Percentiles rank a stretch among this genome's conserved stretches.
Evolutionary conservation across 2,888 invertebrate genomes (phyloP).

Genomic region (Holacanthella duospinosa): DNA sequence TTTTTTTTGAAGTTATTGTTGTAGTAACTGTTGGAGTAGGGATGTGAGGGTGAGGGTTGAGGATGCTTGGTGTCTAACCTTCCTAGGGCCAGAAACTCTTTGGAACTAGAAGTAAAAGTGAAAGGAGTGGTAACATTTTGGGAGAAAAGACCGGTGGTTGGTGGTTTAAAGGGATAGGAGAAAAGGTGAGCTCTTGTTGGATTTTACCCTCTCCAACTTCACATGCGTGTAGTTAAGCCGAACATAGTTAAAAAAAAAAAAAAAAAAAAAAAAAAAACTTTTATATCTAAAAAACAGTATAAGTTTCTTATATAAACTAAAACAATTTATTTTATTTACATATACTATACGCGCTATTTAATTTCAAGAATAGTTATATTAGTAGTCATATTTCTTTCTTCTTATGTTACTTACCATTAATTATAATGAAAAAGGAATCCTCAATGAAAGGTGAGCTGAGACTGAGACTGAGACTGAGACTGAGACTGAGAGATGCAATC

Average conservation of each 20-base stretch:
- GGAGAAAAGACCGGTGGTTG: background rate
- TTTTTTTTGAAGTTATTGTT: background rate
- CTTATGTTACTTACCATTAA: too few relatives aligned
- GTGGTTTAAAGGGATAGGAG: background rate
- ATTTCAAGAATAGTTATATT: too few relatives aligned
- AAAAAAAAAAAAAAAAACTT: background rate
- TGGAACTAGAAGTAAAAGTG: background rate
- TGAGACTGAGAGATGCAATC: too few relatives aligned
- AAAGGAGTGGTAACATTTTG: background rate
- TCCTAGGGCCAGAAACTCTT: background rate
- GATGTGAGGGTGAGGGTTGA: constrained; percentile 4
- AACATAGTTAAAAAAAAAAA: background rate
- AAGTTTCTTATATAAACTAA: background rate
- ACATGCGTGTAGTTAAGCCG: background rate
- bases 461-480: too few relatives aligned
- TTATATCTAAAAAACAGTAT: background rate
- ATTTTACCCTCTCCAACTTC: background rate
- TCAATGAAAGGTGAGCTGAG: too few relatives aligned
- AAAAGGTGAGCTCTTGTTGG: background rate
- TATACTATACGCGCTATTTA: background rate
- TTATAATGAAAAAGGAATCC: too few relatives aligned
- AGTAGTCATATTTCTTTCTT: too few relatives aligned
- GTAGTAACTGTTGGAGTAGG: too few relatives aligned
- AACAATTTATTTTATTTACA: background rate
- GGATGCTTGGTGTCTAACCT: background rate